Evolutionary conservation across 2,888 invertebrate genomes (phyloP).

Genomic region (Dryobotodes eremita): DNA sequence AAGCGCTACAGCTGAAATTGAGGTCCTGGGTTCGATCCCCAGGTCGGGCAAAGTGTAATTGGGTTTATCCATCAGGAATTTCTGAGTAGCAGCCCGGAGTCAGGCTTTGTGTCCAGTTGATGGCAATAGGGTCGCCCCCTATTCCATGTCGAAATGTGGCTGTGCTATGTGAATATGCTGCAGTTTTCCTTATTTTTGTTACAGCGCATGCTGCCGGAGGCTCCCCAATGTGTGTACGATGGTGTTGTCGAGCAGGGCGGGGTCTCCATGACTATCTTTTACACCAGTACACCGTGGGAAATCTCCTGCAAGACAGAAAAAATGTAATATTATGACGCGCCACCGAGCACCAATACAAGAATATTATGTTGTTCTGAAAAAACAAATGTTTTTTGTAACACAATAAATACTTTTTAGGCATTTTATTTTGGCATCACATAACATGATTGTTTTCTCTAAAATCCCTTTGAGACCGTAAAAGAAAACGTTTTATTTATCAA

Average conservation of each 20-base stretch:
- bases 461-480: not conserved
- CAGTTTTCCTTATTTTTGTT: not conserved
- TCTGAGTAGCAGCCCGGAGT: too few species aligned
- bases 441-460: not conserved
- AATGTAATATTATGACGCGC: not conserved
- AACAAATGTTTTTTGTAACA: not conserved
- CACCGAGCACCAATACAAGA: not conserved
- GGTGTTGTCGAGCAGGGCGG: not conserved
- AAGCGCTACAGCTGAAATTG: too few species aligned
- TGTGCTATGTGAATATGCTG: not conserved
- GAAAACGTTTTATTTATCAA: too few species aligned
- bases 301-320: not conserved
- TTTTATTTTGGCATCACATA: not conserved
- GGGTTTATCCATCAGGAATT: too few species aligned
- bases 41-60: too few species aligned
- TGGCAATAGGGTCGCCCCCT: not conserved
- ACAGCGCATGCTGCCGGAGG: not conserved
- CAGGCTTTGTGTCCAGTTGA: too few species aligned
- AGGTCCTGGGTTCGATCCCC: too few species aligned
- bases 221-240: not conserved
- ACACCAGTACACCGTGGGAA: not conserved
- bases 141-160: not conserved
- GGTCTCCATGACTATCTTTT: not conserved
- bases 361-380: constrained; percentile 1
- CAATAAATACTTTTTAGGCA: constrained; percentile 4